Conservation (phyloP, 2,797 vertebrate species). For the Hafferia zeledoni region DNA sequence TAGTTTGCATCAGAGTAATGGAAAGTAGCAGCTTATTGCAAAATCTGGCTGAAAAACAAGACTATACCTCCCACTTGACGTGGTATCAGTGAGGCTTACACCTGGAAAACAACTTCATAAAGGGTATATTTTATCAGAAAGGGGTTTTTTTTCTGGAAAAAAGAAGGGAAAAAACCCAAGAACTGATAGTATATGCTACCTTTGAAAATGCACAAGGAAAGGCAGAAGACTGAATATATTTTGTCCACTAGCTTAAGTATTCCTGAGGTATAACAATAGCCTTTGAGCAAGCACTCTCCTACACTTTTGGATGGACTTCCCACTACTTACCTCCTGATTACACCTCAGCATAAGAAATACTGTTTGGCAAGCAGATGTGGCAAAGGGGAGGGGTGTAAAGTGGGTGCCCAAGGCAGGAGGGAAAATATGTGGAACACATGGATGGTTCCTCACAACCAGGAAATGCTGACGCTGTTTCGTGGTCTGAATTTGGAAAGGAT, state of each 20-base stretch:
- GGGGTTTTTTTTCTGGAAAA: background rate
- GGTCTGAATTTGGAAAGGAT: background rate
- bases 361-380: background rate
- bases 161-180: background rate
- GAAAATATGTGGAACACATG: background rate
- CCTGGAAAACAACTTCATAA: background rate
- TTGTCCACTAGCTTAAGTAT: background rate
- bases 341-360: background rate
- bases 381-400: background rate
- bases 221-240: background rate
- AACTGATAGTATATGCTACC: rapidly evolving
- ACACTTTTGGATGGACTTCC: background rate
- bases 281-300: background rate
- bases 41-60: background rate
- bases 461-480: background rate
- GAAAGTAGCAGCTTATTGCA: constrained; percentile 4
- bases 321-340: background rate
- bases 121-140: background rate
- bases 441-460: background rate
- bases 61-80: background rate
- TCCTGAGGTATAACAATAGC: background rate
- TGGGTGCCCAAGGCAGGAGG: background rate
- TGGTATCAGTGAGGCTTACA: background rate
- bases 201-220: background rate
- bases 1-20: background rate